phyloP scores from a whole-genome alignment of 2,113 vertebrate genomes.

The Orthochromis indermauri region DNA sequence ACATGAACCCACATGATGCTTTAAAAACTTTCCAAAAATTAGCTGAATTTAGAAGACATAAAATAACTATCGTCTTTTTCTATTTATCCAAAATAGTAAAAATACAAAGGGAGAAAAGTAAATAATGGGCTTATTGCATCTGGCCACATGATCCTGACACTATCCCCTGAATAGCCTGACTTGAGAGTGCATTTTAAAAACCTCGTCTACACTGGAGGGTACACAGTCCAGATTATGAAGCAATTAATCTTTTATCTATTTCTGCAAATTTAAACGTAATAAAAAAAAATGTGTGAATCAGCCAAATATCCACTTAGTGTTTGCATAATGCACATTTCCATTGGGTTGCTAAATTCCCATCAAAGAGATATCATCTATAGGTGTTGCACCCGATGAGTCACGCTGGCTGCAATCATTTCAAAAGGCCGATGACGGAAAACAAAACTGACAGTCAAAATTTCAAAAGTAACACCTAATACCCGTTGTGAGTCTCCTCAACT shows the following conservation, averaged over 20 bases:
- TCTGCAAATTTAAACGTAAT: accelerated
- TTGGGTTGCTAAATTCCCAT: background rate
- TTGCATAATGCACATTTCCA: background rate
- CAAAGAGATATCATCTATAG: background rate
- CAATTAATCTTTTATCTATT: background rate
- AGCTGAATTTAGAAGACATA: background rate
- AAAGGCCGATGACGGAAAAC: accelerated
- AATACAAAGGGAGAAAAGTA: background rate
- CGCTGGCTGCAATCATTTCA: background rate
- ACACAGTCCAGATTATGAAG: background rate
- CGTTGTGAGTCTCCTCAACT: background rate
- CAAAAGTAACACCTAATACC: background rate
- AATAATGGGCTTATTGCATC: background rate
- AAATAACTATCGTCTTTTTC: background rate
- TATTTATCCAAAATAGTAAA: background rate
- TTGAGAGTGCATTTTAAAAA: background rate
- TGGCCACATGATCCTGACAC: background rate
- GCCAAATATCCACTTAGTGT: background rate
- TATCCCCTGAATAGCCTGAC: background rate
- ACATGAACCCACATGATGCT: background rate
- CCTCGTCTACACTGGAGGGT: background rate
- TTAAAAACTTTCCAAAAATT: background rate
- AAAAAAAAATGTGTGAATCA: background rate
- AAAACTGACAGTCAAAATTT: background rate
- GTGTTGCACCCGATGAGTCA: background rate